phyloP scores from a whole-genome alignment of 1,140 invertebrate species.

The Propsilocerus akamusi region DNA sequence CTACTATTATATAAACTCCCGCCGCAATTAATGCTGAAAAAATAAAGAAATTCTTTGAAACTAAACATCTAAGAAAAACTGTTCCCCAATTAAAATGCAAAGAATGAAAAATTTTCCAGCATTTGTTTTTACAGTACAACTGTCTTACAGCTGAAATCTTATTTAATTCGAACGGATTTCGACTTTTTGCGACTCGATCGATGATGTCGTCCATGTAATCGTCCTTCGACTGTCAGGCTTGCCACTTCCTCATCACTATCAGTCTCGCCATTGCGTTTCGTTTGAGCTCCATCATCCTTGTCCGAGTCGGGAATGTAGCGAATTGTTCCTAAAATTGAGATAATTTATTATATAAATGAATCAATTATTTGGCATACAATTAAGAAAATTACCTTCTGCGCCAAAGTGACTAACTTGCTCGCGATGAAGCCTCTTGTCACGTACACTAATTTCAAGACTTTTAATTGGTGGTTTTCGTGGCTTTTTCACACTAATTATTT shows the following conservation, averaged over 20 bases:
- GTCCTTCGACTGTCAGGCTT: not conserved
- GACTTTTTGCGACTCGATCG: not conserved
- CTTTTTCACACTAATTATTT: not conserved
- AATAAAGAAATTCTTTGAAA: too few species aligned
- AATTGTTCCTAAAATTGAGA: not conserved
- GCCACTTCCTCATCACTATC: not conserved
- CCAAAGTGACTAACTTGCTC: not conserved
- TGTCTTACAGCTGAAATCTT: too few species aligned
- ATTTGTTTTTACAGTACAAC: too few species aligned
- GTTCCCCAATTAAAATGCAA: too few species aligned
- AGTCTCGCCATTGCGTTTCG: not conserved
- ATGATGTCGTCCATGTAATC: not conserved
- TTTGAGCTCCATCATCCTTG: not conserved
- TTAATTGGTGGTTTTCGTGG: not conserved
- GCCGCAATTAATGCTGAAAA: too few species aligned
- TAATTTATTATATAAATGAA: not conserved
- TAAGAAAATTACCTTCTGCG: not conserved
- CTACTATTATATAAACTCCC: too few species aligned
- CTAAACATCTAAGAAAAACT: too few species aligned
- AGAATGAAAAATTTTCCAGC: too few species aligned
- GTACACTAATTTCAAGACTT: not conserved
- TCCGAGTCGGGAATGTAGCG: not conserved
- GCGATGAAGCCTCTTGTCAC: not conserved
- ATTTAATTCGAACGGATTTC: not conserved
- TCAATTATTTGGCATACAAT: not conserved